phyloP scores from a whole-genome alignment of 2,113 vertebrate species.

The Cyanoderma ruficeps region DNA sequence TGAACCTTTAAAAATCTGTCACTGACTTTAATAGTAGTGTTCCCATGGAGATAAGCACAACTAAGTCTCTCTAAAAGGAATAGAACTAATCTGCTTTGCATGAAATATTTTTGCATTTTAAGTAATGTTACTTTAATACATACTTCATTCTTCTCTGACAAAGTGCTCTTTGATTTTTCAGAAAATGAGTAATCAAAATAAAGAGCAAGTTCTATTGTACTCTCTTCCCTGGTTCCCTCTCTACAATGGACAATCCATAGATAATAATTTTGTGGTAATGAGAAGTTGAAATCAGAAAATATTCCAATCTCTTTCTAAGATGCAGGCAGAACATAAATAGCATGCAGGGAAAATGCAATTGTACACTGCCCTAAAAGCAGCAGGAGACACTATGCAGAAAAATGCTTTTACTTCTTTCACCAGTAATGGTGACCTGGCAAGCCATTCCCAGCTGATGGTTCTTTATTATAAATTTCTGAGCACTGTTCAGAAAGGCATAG shows the following conservation, averaged over 20 bases:
- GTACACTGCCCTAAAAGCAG: conserved; percentile 15
- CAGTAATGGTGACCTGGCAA: background rate
- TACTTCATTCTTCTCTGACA: conserved; percentile 33
- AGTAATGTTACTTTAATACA: conserved; percentile 38
- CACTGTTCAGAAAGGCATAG: conserved; percentile 2
- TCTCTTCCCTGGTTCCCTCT: background rate
- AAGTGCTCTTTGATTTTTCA: conserved; percentile 41
- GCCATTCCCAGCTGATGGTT: background rate
- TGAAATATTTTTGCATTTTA: conserved; percentile 53
- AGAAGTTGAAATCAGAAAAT: conserved; percentile 33
- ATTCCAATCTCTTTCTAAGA: conserved; percentile 3
- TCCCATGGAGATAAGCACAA: conserved; percentile 63
- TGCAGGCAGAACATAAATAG: background rate
- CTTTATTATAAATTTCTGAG: conserved; percentile 8
- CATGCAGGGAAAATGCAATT: background rate
- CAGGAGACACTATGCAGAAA: background rate
- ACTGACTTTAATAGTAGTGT: conserved; percentile 51
- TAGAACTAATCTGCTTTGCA: conserved; percentile 45
- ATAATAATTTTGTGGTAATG: conserved; percentile 39
- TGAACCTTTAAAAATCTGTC: conserved; percentile 51
- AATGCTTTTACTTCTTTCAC: conserved; percentile 34
- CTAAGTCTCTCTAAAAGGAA: conserved; percentile 44
- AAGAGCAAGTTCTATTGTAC: conserved; percentile 20
- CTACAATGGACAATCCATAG: conserved; percentile 21
- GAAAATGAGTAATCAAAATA: conserved; percentile 47